Percentiles rank a stretch among this genome's conserved stretches.
Evolutionary conservation across 2,888 invertebrate genomes (phyloP).

Genomic region (Ochropacha duplaris): DNA sequence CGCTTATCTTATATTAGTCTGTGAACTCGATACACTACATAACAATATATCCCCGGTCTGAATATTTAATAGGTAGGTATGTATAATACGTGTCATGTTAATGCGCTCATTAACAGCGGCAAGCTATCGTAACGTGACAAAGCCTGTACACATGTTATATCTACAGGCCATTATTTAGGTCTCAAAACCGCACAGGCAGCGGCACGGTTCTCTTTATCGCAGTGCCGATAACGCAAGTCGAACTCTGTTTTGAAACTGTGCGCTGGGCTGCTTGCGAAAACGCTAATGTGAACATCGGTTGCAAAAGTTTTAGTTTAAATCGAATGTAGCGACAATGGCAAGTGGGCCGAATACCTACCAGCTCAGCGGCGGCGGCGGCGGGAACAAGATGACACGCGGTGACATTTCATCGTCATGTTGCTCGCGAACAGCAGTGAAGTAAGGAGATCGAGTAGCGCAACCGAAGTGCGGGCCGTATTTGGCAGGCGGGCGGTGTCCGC

Average conservation of each 20-base stretch:
- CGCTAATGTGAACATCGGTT: conserved; percentile 82
- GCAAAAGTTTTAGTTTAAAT: conserved; percentile 82
- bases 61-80: background rate
- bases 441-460: conserved; percentile 70
- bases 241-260: conserved; percentile 78
- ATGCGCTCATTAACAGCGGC: background rate
- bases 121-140: conserved; percentile 19
- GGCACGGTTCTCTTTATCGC: conserved; percentile 77
- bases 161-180: conserved; percentile 65
- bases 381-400: conserved; percentile 32
- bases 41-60: conserved; percentile 12
- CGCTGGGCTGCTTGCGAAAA: conserved; percentile 83
- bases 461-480: conserved; percentile 63
- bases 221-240: conserved; percentile 79
- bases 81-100: background rate
- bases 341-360: conserved; percentile 34
- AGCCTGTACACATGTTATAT: conserved; percentile 5
- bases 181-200: conserved; percentile 71
- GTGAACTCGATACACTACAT: conserved; percentile 17
- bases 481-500: conserved; percentile 65
- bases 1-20: conserved; percentile 23
- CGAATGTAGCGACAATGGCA: conserved; percentile 62
- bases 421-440: conserved; percentile 39
- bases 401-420: conserved; percentile 37
- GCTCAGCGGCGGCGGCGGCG: conserved; percentile 28